Conservation (phyloP, 2,113 vertebrate genomes). For the Hippopotamus amphibius region DNA sequence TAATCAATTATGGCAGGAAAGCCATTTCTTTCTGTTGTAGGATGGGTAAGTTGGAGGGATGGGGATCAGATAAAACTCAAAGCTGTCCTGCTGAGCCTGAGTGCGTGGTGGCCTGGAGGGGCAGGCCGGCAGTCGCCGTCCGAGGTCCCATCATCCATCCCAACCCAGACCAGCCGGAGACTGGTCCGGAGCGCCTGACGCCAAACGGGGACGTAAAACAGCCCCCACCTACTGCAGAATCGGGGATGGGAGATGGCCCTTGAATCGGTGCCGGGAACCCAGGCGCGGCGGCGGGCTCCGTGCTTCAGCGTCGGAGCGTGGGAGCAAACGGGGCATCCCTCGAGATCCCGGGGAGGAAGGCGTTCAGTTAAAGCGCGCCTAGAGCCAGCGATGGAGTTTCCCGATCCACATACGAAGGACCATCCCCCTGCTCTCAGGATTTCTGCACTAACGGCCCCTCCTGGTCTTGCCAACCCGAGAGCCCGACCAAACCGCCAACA, state of each 20-base stretch:
- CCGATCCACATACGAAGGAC: neutral
- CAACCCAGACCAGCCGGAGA: neutral
- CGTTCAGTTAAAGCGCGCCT: too few relatives aligned
- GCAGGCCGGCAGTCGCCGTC: neutral
- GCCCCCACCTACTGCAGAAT: neutral
- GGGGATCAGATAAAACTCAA: neutral
- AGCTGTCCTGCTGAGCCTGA: neutral
- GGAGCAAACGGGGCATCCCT: neutral
- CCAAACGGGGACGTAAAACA: neutral
- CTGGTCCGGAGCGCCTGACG: neutral
- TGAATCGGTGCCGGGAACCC: accelerated
- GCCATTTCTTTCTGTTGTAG: neutral
- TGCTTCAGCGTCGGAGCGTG: accelerated
- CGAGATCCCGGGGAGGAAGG: neutral
- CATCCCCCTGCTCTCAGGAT: neutral
- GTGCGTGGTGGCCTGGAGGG: neutral
- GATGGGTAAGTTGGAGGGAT: accelerated
- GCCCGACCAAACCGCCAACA: neutral
- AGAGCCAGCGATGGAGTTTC: neutral
- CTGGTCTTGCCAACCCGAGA: neutral
- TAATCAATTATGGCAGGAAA: neutral
- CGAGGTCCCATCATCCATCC: neutral
- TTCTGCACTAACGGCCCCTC: neutral
- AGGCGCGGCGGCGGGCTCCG: neutral
- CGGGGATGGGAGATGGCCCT: neutral